Evolutionary conservation across 2,888 invertebrate genomes (phyloP), one percentile per base, ranked within the genome.

Genomic region (Stenotaenia linearis): DNA sequence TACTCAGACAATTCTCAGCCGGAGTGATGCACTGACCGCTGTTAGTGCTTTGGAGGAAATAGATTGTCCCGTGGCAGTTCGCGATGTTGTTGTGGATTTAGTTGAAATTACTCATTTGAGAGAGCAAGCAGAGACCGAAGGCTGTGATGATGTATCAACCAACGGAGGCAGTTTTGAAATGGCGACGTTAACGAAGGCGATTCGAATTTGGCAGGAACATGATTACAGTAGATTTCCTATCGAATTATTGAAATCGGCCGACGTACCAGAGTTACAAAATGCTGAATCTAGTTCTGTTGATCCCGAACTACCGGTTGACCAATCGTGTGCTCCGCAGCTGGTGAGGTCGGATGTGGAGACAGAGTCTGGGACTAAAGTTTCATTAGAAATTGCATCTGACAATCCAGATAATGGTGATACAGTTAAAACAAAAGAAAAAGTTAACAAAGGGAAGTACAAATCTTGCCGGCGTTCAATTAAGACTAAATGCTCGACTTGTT

Each of bases 221-320:
- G 79, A 79, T 75, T 79, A 79, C 79, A 79, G 79, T 40, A 7
- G 79, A 75, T 79, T 79, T 37, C 79, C 79, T 18, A 79, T 79
- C 12, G 79, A 79, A 23, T 32, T 79, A 7, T 32, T 79, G n/a
- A 79, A 77, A 28, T 45, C 77, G 6, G 7, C 12, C 23, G 77
- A 77, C 28, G 23, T 40, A 3, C 28, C 69, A n/a, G 69, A 69
- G 12, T 12, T 69, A 56, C 1, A 56, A 1, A 3, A 4, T 15
- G 40, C 10, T 4, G 40, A 18, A 50, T 7, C 21, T 7, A 18
- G 7, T 0, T n/a, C 5, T 7, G 50, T 7, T 7, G 6, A n/a
- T 21, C 0, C 1, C 7, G 15, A 6, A 21, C 50, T 18, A 45
- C 45, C 5, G 21, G 32, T 32, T n/a, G 50, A 50, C 18, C 50